phyloP scores from a whole-genome alignment of 2,113 vertebrate genomes.

The Bettongia penicillata region DNA sequence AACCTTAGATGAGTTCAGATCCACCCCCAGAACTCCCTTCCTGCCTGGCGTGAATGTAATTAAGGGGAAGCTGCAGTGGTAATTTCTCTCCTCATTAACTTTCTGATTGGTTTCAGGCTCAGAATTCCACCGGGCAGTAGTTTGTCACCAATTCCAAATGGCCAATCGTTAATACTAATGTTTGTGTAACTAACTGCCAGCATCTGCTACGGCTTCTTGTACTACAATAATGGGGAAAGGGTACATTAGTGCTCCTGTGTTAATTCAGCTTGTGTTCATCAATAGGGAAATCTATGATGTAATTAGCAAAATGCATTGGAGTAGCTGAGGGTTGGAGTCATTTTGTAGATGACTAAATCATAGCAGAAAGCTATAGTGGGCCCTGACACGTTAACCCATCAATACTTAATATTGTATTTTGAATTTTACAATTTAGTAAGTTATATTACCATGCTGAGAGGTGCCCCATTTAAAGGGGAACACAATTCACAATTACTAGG shows the following conservation, averaged over 20 bases:
- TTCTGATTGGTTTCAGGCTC: slow-evolving; percentile 99
- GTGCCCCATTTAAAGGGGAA: slow-evolving; percentile 77
- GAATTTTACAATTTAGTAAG: slow-evolving; percentile 85
- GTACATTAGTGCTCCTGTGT: slow-evolving; percentile 90
- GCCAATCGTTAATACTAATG: slow-evolving; percentile 98
- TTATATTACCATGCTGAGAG: slow-evolving; percentile 82
- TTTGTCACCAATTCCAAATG: slow-evolving; percentile 98
- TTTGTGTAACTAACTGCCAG: slow-evolving; percentile 98
- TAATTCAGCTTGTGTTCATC: slow-evolving; percentile 94
- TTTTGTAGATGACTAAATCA: slow-evolving; percentile 88
- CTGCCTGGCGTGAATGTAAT: slow-evolving; percentile 89
- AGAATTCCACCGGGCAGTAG: slow-evolving; percentile 91
- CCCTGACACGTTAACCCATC: slow-evolving; percentile 87
- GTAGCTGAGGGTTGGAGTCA: slow-evolving; percentile 80
- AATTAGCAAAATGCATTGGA: slow-evolving; percentile 90
- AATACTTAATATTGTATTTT: slow-evolving; percentile 82
- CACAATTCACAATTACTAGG: slow-evolving; percentile 71
- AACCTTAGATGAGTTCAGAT: slow-evolving; percentile 85
- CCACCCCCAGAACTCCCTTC: slow-evolving; percentile 85
- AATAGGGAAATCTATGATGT: slow-evolving; percentile 93
- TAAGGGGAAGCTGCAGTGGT: slow-evolving; percentile 90
- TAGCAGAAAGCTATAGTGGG: slow-evolving; percentile 66
- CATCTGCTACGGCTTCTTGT: slow-evolving; percentile 89
- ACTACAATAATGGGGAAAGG: slow-evolving; percentile 91
- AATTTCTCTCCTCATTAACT: slow-evolving; percentile 99